These are phyloP conservation scores for Strigamia transsilvanica DNA, from an alignment of 2,888 invertebrate genomes.

Conservation along the genomic window DNA sequence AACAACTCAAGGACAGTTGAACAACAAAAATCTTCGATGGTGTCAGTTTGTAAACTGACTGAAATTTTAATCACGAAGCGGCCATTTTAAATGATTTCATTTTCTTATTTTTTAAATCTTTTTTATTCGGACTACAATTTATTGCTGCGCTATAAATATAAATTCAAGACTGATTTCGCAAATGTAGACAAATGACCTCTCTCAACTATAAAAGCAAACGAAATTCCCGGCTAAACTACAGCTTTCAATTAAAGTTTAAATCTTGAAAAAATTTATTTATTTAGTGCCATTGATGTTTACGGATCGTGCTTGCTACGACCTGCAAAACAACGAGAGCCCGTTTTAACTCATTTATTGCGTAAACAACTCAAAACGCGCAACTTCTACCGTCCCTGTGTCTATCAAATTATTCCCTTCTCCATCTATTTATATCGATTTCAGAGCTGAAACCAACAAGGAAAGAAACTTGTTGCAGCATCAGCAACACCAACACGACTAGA, in stretches of 20 bases:
- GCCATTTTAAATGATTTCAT: too few relatives aligned
- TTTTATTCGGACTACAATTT: not conserved
- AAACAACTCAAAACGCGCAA: too few relatives aligned
- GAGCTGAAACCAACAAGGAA: too few relatives aligned
- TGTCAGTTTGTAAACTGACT: not conserved
- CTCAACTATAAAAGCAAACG: not conserved
- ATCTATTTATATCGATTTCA: too few relatives aligned
- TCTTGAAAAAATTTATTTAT: not conserved
- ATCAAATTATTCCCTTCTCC: too few relatives aligned
- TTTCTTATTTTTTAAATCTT: not conserved
- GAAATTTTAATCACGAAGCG: not conserved
- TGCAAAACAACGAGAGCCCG: not conserved
- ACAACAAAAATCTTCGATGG: not conserved
- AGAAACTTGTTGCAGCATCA: too few relatives aligned
- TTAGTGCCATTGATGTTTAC: not conserved
- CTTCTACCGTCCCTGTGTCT: too few relatives aligned
- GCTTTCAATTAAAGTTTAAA: not conserved
- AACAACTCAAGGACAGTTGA: constrained; percentile 20
- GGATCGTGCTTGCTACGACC: not conserved
- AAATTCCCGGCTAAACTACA: not conserved
- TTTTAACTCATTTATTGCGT: too few relatives aligned
- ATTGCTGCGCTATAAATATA: not conserved
- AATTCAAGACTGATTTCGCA: not conserved
- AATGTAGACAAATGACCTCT: constrained; percentile 2
- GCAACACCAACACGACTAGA: not conserved